Base-by-base conservation (phyloP, 2,888 invertebrate genomes). In the Acleris literana region DNA sequence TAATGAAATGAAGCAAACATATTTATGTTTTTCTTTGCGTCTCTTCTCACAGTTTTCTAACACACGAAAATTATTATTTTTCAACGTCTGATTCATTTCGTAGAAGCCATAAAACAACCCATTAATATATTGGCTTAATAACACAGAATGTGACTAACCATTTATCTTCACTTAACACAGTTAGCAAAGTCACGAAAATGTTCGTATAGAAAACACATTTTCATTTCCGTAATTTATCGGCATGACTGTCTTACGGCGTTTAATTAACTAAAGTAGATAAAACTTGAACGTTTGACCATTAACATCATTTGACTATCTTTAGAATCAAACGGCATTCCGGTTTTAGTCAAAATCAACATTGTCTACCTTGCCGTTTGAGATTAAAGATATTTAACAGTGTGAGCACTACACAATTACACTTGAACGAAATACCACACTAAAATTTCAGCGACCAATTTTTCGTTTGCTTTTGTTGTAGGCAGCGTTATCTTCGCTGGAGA, bases 401-500 rank as follows among this genome's bases (percentile, higher is more conserved):
- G 68, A 43, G 54, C 68, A 65, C 62, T 54, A 49, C 64, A 65
- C 65, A 44, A 61, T 4, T 56, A 54, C 65, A 65, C 65, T 52
- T 48, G 33, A 48, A 16, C 6, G 17, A 53, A 18, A 13, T 53
- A 20, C 57, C 22, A 16, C 43, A 25, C 2, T 53, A 51, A 46
- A 39, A 6, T 11, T 17, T 56, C 59, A 60, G 55, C 6, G 3
- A 18, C 39, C 13, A 39, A 39, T 39, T 29, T 29, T 54, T 11
- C 62, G 46, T 55, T 39, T 63, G 5, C 18, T 57, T 68, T 72
- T 76, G 75, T 69, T 78, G 77, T 78, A 93, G 93, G 92, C 90
- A 82, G 88, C 90, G 79, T 82, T 90, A 73, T 79, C 88, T 79
- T 87, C 92, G 83, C 83, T 92, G 87, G 92, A 91, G 84, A 87